Percentiles rank a stretch among this genome's conserved stretches.
Conservation (phyloP, 2,797 vertebrate species). For the Oreortyx pictus region DNA sequence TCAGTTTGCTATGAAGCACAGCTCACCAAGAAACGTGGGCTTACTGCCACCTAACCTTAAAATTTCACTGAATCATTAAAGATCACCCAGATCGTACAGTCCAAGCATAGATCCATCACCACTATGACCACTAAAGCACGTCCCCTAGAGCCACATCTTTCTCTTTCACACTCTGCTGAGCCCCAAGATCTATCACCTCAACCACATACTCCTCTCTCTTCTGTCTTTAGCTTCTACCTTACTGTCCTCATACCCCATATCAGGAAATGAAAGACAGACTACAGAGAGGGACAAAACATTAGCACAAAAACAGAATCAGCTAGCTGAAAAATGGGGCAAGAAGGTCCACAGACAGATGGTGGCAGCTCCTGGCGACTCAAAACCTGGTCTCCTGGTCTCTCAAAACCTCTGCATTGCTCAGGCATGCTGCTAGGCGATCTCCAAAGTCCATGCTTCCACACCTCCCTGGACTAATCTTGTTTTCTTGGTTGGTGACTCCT, state of each 20-base stretch:
- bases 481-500: not conserved
- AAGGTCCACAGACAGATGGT: not conserved
- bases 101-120: no score
- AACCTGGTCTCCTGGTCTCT: not conserved
- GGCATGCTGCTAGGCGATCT: not conserved
- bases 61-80: no score
- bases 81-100: no score
- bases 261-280: not conserved
- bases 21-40: accelerated
- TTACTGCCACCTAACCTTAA: not conserved
- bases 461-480: not conserved
- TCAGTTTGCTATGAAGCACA: not conserved
- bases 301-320: not conserved
- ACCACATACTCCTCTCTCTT: not conserved
- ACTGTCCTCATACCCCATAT: not conserved
- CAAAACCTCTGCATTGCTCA: not conserved
- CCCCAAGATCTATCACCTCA: not conserved
- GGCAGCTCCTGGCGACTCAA: not conserved
- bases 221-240: not conserved
- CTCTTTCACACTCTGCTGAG: not conserved
- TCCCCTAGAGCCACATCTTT: no score
- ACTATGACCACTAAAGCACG: no score
- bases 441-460: not conserved
- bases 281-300: not conserved
- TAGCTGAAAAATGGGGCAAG: not conserved